Evolutionary conservation across 2,113 vertebrate species (phyloP), one percentile per base, ranked within the genome.

Genomic region (Zosterops lateralis): DNA sequence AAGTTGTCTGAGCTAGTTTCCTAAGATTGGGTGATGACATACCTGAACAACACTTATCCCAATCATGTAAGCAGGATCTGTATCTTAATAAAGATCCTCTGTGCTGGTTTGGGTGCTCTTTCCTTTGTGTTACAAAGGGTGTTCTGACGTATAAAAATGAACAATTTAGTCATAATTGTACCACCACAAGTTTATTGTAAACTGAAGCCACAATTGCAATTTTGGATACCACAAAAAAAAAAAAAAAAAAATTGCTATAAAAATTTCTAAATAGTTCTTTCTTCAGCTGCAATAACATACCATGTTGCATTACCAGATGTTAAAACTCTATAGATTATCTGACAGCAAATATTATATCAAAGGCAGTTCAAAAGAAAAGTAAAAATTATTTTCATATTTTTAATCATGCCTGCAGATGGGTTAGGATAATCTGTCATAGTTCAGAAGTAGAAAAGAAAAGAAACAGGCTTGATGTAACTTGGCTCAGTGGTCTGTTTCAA

Each of bases 371-470:
- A 94, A 94, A 96, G 81, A 77, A 84, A 92, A 92, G 87, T 76
- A 96, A 95, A 96, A 89, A 93, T 86, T 5, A 96, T 92, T 90
- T 97, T 96, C 77, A 70, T 90, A 96, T 96, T 94, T 90, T 77
- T 73, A 86, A 92, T 96, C 85, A 94, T 81, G 75, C 32, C 65
- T 94, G 64, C 70, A 90, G 85, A 85, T 92, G 70, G 60, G 83
- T 56, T 88, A 91, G 68, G 84, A 95, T 90, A 95, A 93, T 94
- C 90, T 78, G 87, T 67, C 67, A 79, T 90, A 96, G 90, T 77
- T 92, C 90, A 94, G 89, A 95, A 72, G 86, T 10, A 92, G 68
- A 93, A 92, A 89, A 84, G 81, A 96, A 93, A 88, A 93, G 82
- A 83, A 89, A 74, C 74, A 94, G 82, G 42, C 51, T 94, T 88